Evolutionary conservation across 2,888 invertebrate genomes (phyloP), one percentile per base, ranked within the genome.

Genomic region (Macrosoma leucophasiata): DNA sequence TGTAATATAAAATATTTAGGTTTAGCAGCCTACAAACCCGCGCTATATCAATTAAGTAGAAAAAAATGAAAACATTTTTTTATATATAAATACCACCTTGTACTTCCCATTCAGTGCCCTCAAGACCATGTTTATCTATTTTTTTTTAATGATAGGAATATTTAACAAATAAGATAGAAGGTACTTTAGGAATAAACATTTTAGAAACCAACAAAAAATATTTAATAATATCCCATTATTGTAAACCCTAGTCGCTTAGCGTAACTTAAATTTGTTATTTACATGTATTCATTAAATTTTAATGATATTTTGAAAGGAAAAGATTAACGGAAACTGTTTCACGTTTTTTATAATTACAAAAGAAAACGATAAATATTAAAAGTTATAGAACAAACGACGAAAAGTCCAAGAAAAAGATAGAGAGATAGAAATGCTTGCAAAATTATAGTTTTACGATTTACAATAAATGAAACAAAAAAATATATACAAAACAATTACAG

Each of bases 111-210:
- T 46, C 52, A 57, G 45, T 53, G 56, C 52, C 48, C 42, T 41
- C 39, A 6, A 54, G 53, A 61, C 54, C 61, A 70, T 73, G 70
- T 74, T 69, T 56, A 73, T 74, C 64, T 69, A 10, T 10, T 5
- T 13, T 26, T 14, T 22, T 22, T 28, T 19, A 15, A 44, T 47
- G 60, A 61, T 58, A 62, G 59, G 61, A 63, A 57, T 56, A 68
- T 71, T 67, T 70, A 73, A 71, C 66, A 67, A 57, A 35, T 58
- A 59, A 59, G 52, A 52, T 62, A 67, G 64, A 73, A 79, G 78
- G 78, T 79, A 79, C 77, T 58, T 66, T 79, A 84, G 82, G 82
- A 84, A 82, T 82, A 77, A 73, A 74, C 59, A 56, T 69, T 77
- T 72, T 66, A 76, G 73, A 74, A 65, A 50, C 71, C 70, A 77